Evolutionary conservation across 1,140 invertebrate species (phyloP).

Genomic region (Lepidurus apus): DNA sequence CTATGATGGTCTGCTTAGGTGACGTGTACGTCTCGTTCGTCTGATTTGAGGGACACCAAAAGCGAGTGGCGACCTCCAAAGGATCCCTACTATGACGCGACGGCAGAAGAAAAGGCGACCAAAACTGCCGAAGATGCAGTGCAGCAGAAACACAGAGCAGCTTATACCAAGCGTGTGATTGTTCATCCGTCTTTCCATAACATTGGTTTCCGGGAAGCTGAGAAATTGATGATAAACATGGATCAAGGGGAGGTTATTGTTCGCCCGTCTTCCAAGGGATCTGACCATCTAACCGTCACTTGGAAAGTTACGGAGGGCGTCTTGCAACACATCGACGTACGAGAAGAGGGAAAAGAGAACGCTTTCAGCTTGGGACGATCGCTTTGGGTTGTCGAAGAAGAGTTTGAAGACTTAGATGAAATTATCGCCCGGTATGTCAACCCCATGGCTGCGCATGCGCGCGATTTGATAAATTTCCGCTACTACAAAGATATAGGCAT

Average conservation of each 20-base stretch:
- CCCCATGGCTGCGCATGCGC: conserved; percentile 87
- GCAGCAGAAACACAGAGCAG: conserved; percentile 69
- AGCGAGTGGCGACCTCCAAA: conserved; percentile 81
- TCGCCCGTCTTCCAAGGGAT: conserved; percentile 91
- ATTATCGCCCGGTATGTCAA: conserved; percentile 94
- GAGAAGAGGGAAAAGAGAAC: conserved; percentile 95
- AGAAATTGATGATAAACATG: conserved; percentile 82
- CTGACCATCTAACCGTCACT: conserved; percentile 92
- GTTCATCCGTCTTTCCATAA: conserved; percentile 97
- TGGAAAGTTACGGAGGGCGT: conserved; percentile 96
- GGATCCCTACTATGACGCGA: conserved; percentile 88
- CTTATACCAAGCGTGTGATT: conserved; percentile 91
- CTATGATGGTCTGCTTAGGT: conserved; percentile 49
- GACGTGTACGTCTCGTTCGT: conserved; percentile 88
- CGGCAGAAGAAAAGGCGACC: conserved; percentile 72
- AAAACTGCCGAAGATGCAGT: conserved; percentile 74
- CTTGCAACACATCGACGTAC: conserved; percentile 91
- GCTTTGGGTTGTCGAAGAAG: conserved; percentile 79
- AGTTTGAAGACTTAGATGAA: conserved; percentile 98
- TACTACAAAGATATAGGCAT: conserved; percentile 69
- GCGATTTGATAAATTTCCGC: conserved; percentile 86
- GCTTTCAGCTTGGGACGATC: conserved; percentile 87
- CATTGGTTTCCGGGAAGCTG: conserved; percentile 86
- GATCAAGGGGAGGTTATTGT: conserved; percentile 96
- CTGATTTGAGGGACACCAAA: conserved; percentile 86